Conservation (phyloP, 2,113 vertebrate genomes). For the Oncorhynchus kisutch region DNA sequence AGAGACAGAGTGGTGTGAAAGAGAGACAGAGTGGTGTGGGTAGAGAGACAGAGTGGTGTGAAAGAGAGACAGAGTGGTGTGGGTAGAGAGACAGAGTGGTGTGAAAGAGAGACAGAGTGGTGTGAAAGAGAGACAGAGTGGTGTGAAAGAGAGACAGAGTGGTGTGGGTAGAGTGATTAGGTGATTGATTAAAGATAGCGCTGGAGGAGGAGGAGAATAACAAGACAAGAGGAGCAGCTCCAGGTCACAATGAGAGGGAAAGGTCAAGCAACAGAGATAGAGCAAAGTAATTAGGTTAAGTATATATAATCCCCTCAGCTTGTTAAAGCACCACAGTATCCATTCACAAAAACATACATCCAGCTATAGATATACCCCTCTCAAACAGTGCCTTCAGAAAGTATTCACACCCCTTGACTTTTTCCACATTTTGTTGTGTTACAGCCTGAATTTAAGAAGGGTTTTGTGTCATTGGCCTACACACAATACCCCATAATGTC, state of each 20-base stretch:
- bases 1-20: too few species aligned
- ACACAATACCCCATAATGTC: too few species aligned
- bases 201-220: conserved; percentile 13
- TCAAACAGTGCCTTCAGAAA: too few species aligned
- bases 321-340: conserved; percentile 61
- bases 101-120: background rate
- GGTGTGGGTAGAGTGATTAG: conserved; percentile 19
- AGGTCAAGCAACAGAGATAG: conserved; percentile 50
- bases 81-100: too few species aligned
- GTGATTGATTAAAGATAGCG: conserved; percentile 49
- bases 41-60: too few species aligned
- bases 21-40: conserved; percentile 5
- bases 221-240: background rate
- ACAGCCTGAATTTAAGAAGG: too few species aligned
- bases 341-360: conserved; percentile 56
- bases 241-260: conserved; percentile 55
- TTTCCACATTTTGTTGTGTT: too few species aligned
- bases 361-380: conserved; percentile 1
- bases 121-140: too few species aligned
- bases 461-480: too few species aligned
- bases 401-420: too few species aligned
- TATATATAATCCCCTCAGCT: conserved; percentile 72
- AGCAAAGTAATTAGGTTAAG: conserved; percentile 77
- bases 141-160: background rate
- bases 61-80: conserved; percentile 1